These are phyloP conservation scores for Acrocephalus kingi DNA, from an alignment of 2,113 vertebrate genomes.

Conservation along the genomic window DNA sequence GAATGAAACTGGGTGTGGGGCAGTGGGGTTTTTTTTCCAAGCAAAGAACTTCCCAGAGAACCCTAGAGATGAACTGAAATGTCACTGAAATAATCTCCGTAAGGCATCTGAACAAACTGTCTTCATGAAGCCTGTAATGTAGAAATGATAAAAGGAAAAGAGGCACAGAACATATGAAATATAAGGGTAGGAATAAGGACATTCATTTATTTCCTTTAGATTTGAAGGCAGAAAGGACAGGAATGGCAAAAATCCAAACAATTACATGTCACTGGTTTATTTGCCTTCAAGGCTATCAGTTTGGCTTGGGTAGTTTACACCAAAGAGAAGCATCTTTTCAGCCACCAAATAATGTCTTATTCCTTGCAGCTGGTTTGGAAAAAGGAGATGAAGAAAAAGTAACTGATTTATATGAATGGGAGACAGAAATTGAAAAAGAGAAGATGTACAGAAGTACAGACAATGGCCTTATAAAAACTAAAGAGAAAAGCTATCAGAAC, in stretches of 20 bases:
- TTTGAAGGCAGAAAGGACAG: not conserved
- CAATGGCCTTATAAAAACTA: not conserved
- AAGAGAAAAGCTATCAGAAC: not conserved
- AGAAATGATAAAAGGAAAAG: not conserved
- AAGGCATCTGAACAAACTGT: not conserved
- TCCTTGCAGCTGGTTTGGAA: not conserved
- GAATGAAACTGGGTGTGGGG: not conserved
- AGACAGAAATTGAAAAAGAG: not conserved
- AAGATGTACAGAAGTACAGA: not conserved
- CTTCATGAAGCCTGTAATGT: not conserved
- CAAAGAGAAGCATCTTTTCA: not conserved
- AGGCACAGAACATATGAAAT: not conserved
- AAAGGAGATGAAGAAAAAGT: not conserved
- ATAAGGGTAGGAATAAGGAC: not conserved
- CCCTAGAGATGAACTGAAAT: not conserved
- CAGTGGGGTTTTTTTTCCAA: rapidly evolving
- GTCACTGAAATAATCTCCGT: not conserved
- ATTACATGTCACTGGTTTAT: not conserved
- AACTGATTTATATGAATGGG: not conserved
- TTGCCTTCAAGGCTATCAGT: not conserved
- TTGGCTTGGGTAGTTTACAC: not conserved
- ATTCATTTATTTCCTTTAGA: not conserved
- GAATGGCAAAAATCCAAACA: not conserved
- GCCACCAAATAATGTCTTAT: not conserved
- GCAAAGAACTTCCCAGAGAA: not conserved